Percentiles rank a stretch among this genome's conserved stretches.
phyloP scores from a whole-genome alignment of 2,113 vertebrate genomes.

The Cephalopterus ornatus region DNA sequence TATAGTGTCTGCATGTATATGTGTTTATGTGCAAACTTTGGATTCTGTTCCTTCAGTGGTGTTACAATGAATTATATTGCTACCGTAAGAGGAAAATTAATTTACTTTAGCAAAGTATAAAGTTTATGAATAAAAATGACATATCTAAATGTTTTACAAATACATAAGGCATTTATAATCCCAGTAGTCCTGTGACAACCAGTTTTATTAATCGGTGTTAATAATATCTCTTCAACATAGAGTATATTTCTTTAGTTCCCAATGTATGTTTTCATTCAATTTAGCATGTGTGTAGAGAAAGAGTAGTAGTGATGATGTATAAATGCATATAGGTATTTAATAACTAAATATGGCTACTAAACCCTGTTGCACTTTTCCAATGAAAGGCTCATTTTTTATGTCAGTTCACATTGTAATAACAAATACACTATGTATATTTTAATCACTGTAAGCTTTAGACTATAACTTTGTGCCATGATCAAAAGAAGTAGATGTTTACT shows the following conservation, averaged over 20 bases:
- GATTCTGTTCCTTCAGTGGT: not conserved
- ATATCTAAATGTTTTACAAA: not conserved
- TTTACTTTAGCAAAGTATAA: not conserved
- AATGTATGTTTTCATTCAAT: not conserved
- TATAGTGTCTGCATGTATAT: not conserved
- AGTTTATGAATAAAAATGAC: not conserved
- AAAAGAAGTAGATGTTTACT: not conserved
- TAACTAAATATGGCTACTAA: not conserved
- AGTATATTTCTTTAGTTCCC: not conserved
- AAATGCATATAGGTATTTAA: not conserved
- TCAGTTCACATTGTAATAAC: not conserved
- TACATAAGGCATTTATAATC: not conserved
- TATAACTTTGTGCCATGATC: not conserved
- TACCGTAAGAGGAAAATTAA: not conserved
- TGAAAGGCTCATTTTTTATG: not conserved
- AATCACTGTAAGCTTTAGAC: not conserved
- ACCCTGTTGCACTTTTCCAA: not conserved
- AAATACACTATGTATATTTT: not conserved
- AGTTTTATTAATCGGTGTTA: not conserved
- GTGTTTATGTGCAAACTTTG: not conserved
- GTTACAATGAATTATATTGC: not conserved
- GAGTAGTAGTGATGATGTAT: not conserved
- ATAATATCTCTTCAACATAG: not conserved
- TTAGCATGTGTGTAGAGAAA: not conserved
- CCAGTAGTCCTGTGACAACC: not conserved